Evolutionary conservation across 2,888 invertebrate genomes (phyloP).

Genomic region (Proisotoma minuta): DNA sequence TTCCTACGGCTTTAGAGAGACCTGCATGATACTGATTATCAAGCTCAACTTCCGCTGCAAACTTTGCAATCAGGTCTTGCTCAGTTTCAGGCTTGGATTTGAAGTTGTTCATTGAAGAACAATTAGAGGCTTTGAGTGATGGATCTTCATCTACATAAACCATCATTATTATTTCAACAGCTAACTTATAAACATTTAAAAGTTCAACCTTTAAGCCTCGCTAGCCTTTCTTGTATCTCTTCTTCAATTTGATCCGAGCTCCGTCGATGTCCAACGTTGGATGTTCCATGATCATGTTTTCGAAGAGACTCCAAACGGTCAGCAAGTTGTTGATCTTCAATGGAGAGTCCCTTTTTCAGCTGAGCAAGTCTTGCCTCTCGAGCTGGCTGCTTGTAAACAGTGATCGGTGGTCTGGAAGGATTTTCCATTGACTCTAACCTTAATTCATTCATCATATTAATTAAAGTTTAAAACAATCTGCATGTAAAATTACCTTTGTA

Average conservation of each 20-base stretch:
- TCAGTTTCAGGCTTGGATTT: conserved; percentile 63
- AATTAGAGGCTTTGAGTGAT: not conserved
- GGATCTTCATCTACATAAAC: conserved; percentile 10
- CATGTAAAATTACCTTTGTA: conserved; percentile 54
- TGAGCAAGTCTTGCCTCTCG: conserved; percentile 50
- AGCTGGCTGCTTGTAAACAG: conserved; percentile 53
- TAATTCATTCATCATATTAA: not conserved
- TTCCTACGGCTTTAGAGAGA: conserved; percentile 49
- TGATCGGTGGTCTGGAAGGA: conserved; percentile 57
- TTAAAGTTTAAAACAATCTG: not conserved
- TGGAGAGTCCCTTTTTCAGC: conserved; percentile 53
- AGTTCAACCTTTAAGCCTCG: conserved; percentile 58
- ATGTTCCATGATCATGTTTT: conserved; percentile 24
- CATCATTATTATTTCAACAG: not conserved
- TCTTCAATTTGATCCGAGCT: conserved; percentile 51
- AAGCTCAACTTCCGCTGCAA: conserved; percentile 50
- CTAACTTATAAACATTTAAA: not conserved
- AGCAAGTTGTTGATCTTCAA: conserved; percentile 61
- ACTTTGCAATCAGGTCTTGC: conserved; percentile 63
- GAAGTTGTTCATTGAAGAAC: not conserved
- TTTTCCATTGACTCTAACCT: conserved; percentile 58
- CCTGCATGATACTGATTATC: conserved; percentile 29
- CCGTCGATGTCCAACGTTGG: conserved; percentile 5
- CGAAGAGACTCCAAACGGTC: conserved; percentile 66
- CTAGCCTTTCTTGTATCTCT: conserved; percentile 47